phyloP scores from a whole-genome alignment of 2,888 invertebrate genomes.

The Choristoneura rosaceana region DNA sequence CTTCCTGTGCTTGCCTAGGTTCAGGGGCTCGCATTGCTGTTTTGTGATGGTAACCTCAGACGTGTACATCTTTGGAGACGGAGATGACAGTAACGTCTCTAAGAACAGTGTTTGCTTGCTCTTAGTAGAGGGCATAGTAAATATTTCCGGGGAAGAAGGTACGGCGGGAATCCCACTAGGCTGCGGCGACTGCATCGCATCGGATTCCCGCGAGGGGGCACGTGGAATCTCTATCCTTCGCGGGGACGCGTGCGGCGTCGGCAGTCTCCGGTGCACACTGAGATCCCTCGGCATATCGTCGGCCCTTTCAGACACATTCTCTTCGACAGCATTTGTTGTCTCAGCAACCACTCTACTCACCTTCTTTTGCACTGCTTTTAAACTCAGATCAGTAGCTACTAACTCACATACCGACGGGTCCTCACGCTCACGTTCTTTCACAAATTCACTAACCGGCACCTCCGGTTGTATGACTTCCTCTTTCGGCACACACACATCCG shows the following conservation, averaged over 20 bases:
- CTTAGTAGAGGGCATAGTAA: constrained; percentile 78
- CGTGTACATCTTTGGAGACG: constrained; percentile 85
- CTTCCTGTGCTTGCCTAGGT: constrained; percentile 88
- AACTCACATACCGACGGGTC: constrained; percentile 62
- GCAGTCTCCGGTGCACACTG: constrained; percentile 83
- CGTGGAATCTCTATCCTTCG: constrained; percentile 81
- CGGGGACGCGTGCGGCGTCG: constrained; percentile 77
- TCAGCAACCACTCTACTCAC: constrained; percentile 54
- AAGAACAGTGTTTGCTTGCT: constrained; percentile 85
- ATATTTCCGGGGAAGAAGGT: constrained; percentile 89
- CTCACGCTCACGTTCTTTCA: constrained; percentile 46
- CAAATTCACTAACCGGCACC: constrained; percentile 42
- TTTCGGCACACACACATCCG: constrained; percentile 46
- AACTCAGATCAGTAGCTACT: constrained; percentile 85
- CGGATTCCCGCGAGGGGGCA: constrained; percentile 89
- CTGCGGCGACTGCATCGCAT: constrained; percentile 90
- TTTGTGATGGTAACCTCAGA: constrained; percentile 84
- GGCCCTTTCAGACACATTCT: constrained; percentile 72
- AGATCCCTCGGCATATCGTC: constrained; percentile 87
- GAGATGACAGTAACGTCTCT: constrained; percentile 87
- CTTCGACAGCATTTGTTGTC: constrained; percentile 60
- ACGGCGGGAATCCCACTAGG: constrained; percentile 90
- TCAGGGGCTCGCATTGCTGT: constrained; percentile 88
- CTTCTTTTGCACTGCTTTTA: constrained; percentile 69
- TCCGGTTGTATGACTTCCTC: constrained; percentile 35